These are phyloP conservation scores for Phalera bucephala DNA, from an alignment of 2,888 invertebrate species.

Conservation along the genomic window DNA sequence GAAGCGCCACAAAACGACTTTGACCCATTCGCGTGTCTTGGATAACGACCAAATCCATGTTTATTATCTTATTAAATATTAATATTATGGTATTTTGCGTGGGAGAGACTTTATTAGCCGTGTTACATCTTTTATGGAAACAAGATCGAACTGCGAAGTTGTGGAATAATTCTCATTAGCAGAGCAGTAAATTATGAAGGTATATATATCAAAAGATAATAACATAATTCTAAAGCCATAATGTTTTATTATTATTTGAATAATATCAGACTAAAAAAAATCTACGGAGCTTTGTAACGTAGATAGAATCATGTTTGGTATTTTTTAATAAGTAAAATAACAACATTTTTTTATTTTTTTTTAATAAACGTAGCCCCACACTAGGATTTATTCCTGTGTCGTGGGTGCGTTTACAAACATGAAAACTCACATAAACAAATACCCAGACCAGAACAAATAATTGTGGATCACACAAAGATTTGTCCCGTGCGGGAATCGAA, in stretches of 20 bases:
- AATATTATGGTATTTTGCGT: constrained; percentile 18
- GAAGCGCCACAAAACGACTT: constrained; percentile 3
- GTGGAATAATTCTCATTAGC: constrained; percentile 13
- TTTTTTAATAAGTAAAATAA: too few relatives aligned
- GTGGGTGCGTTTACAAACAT: too few relatives aligned
- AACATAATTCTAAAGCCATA: constrained; percentile 15
- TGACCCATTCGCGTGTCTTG: constrained; percentile 1
- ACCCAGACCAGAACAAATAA: too few relatives aligned
- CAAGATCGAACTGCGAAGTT: constrained; percentile 8
- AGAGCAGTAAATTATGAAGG: constrained; percentile 20
- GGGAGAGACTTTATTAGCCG: constrained; percentile 12
- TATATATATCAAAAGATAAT: constrained; percentile 13
- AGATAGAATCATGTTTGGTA: too few relatives aligned
- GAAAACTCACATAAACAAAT: too few relatives aligned
- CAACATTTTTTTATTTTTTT: too few relatives aligned
- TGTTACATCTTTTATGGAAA: constrained; percentile 21
- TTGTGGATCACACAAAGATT: too few relatives aligned
- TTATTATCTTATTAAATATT: constrained; percentile 16
- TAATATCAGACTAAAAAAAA: too few relatives aligned
- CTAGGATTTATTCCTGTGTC: too few relatives aligned
- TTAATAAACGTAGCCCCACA: too few relatives aligned
- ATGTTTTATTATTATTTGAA: constrained; percentile 7
- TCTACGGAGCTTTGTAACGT: too few relatives aligned
- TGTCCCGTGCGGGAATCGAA: too few relatives aligned
- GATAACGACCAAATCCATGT: constrained; percentile 9